Conservation (phyloP, 2,888 invertebrate species). For the Abscondita cerata region DNA sequence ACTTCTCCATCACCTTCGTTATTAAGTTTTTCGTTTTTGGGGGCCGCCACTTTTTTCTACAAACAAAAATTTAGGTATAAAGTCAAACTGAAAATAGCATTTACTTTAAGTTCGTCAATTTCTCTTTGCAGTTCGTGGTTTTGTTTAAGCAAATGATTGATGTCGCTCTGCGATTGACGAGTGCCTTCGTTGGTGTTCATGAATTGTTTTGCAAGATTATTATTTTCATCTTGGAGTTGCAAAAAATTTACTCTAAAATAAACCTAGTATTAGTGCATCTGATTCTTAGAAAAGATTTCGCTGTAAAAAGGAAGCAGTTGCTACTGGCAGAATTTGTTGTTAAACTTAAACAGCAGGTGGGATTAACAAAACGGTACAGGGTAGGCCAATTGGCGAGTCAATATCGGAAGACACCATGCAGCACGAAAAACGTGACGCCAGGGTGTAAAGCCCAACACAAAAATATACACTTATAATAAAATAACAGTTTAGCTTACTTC, state of each 20-base stretch:
- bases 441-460: too few species aligned
- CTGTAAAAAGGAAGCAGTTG: too few species aligned
- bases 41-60: constrained; percentile 4
- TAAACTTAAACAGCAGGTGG: too few species aligned
- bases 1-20: constrained; percentile 17
- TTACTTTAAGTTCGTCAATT: constrained; percentile 47
- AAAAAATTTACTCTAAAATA: constrained; percentile 25
- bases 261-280: too few species aligned
- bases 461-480: too few species aligned
- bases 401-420: too few species aligned
- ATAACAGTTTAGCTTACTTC: too few species aligned
- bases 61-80: background rate
- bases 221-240: constrained; percentile 52
- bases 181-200: constrained; percentile 45
- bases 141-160: constrained; percentile 48
- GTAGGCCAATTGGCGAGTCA: too few species aligned
- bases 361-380: too few species aligned
- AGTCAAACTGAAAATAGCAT: background rate
- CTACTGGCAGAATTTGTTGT: too few species aligned
- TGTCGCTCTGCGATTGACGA: constrained; percentile 48
- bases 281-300: too few species aligned
- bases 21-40: background rate
- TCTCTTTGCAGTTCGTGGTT: constrained; percentile 50
- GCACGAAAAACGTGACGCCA: too few species aligned
- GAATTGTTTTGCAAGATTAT: constrained; percentile 50